phyloP scores from a whole-genome alignment of 2,888 invertebrate species.

The Halictus quadricinctus region DNA sequence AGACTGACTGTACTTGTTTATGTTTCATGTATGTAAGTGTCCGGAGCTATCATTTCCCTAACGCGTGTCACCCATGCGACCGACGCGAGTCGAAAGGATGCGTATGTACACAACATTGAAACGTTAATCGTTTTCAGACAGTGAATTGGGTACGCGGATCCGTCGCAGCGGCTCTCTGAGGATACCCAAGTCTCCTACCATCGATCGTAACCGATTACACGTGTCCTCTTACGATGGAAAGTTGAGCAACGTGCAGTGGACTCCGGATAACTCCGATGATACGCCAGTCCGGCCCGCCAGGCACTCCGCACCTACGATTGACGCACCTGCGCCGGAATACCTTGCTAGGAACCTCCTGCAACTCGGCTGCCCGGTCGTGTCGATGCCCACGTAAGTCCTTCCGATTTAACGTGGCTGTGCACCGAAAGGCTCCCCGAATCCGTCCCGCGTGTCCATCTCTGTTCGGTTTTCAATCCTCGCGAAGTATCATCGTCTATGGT shows the following conservation, averaged over 20 bases:
- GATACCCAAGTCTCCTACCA: slow-evolving; percentile 61
- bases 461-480: neutral
- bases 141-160: slow-evolving; percentile 70
- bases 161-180: slow-evolving; percentile 74
- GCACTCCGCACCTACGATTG: slow-evolving; percentile 72
- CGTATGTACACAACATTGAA: neutral
- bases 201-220: slow-evolving; percentile 59
- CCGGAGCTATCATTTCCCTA: neutral
- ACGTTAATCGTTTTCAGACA: slow-evolving; percentile 68
- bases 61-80: neutral
- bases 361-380: slow-evolving; percentile 79
- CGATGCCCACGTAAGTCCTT: slow-evolving; percentile 78
- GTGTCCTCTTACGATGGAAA: slow-evolving; percentile 56
- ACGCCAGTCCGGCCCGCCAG: slow-evolving; percentile 65
- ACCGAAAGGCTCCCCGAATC: slow-evolving; percentile 5
- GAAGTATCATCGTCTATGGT: neutral
- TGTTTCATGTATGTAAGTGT: no score
- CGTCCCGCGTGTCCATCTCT: neutral
- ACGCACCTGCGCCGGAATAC: slow-evolving; percentile 77
- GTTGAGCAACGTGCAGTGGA: slow-evolving; percentile 38
- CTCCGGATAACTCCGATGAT: slow-evolving; percentile 39
- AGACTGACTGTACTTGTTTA: neutral
- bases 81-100: neutral
- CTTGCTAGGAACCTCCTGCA: slow-evolving; percentile 78
- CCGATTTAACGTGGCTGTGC: slow-evolving; percentile 10